Conservation (phyloP, 1,140 invertebrate genomes). For the Hylyphantes graminicola region DNA sequence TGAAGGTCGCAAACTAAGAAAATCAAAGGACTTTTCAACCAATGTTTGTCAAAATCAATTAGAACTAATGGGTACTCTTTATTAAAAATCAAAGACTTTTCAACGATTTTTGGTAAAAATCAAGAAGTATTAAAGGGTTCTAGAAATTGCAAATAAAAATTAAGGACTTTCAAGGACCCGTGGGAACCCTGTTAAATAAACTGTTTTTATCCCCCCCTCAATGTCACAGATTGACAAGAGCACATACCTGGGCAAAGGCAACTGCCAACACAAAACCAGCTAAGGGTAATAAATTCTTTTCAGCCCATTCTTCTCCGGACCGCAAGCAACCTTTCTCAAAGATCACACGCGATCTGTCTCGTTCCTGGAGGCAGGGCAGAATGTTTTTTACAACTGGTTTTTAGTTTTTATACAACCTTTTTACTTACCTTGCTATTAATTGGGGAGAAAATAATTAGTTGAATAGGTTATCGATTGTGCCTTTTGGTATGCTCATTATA, state of each 20-base stretch:
- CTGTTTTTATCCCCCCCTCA: neutral
- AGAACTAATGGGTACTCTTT: no score
- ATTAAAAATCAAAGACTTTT: no score
- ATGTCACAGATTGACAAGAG: neutral
- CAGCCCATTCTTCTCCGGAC: conserved; percentile 93
- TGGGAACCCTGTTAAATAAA: neutral
- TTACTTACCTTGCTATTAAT: neutral
- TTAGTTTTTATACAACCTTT: neutral
- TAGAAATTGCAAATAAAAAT: no score
- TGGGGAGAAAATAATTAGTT: no score
- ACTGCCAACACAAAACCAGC: conserved; percentile 84
- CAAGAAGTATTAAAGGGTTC: no score
- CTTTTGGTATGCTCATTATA: no score
- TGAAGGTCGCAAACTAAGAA: no score
- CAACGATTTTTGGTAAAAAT: no score
- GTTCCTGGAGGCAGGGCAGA: conserved; percentile 63
- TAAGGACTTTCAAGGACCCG: no score
- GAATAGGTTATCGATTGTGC: no score
- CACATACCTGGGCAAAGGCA: conserved; percentile 90
- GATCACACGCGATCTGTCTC: conserved; percentile 76
- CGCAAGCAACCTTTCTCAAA: conserved; percentile 94
- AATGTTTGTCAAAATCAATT: no score
- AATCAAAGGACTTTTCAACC: no score
- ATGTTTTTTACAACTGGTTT: neutral
- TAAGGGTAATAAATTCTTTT: conserved; percentile 91